phyloP scores from a whole-genome alignment of 2,888 invertebrate species.

The Drosophila phalerata region DNA sequence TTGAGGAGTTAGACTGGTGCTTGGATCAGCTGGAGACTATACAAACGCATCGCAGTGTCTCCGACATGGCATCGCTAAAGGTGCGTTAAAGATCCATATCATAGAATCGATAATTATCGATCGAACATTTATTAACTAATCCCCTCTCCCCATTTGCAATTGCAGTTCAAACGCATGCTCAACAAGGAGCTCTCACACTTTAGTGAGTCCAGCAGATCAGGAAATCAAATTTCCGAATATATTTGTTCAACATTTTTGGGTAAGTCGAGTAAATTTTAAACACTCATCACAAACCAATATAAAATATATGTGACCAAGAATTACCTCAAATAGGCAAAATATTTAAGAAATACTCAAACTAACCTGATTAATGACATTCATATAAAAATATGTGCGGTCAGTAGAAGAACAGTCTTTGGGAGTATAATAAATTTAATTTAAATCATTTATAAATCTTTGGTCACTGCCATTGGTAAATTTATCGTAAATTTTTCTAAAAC shows the following conservation, averaged over 20 bases:
- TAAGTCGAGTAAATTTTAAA: slow-evolving; percentile 87
- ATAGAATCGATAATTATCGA: not conserved
- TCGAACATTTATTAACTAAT: not conserved
- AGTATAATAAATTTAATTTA: too few species aligned
- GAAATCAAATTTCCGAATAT: slow-evolving; percentile 99
- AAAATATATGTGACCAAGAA: too few species aligned
- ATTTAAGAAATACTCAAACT: too few species aligned
- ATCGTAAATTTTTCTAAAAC: too few species aligned
- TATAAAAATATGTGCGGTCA: too few species aligned
- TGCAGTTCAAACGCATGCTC: slow-evolving; percentile 99
- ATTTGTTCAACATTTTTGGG: slow-evolving; percentile 99
- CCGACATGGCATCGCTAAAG: slow-evolving; percentile 99
- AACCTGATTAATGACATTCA: too few species aligned
- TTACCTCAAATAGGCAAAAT: too few species aligned
- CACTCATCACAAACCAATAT: too few species aligned
- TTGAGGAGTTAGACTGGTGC: slow-evolving; percentile 99
- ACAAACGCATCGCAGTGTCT: slow-evolving; percentile 99
- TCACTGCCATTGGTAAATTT: too few species aligned
- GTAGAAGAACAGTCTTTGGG: too few species aligned
- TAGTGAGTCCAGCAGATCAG: slow-evolving; percentile 99
- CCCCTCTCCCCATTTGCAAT: slow-evolving; percentile 71
- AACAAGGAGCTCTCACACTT: slow-evolving; percentile 99
- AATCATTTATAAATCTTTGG: too few species aligned
- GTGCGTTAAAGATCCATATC: slow-evolving; percentile 87
- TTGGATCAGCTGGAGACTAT: slow-evolving; percentile 99